These are phyloP conservation scores for Blennius ocellaris DNA, from an alignment of 2,113 vertebrate species.

Conservation along the genomic window DNA sequence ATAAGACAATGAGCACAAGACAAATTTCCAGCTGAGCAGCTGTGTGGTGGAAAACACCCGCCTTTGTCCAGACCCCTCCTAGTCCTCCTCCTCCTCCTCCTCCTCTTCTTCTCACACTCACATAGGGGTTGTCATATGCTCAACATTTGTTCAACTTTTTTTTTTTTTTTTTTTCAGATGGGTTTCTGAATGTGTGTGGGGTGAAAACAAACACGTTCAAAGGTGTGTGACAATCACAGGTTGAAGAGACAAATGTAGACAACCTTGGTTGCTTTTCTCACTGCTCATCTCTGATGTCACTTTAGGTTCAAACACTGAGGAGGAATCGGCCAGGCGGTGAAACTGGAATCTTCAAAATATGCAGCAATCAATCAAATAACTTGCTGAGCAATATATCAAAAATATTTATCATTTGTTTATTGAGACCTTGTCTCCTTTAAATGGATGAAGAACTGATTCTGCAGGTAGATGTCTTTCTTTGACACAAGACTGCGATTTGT, in stretches of 20 bases:
- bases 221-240: constrained; percentile 56
- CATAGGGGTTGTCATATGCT: constrained; percentile 71
- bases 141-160: constrained; percentile 60
- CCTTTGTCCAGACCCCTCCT: constrained; percentile 28
- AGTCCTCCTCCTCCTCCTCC: too few species aligned
- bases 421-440: too few species aligned
- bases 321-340: background rate
- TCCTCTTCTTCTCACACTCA: constrained; percentile 33
- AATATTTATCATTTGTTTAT: too few species aligned
- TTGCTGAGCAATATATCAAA: too few species aligned
- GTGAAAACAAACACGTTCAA: constrained; percentile 68
- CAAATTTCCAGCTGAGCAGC: constrained; percentile 61
- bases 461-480: too few species aligned
- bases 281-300: constrained; percentile 5
- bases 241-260: constrained; percentile 39
- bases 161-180: constrained; percentile 59
- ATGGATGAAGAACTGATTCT: too few species aligned
- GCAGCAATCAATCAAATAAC: too few species aligned
- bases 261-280: background rate
- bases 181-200: constrained; percentile 60
- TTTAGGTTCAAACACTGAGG: constrained; percentile 2
- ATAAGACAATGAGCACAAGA: constrained; percentile 43
- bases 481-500: too few species aligned
- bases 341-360: background rate
- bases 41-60: constrained; percentile 61